A percentile compares a stretch with the other conserved stretches of the same genome.
These are phyloP conservation scores for Leuctra nigra DNA, from an alignment of 2,888 invertebrate species.

Conservation along the genomic window DNA sequence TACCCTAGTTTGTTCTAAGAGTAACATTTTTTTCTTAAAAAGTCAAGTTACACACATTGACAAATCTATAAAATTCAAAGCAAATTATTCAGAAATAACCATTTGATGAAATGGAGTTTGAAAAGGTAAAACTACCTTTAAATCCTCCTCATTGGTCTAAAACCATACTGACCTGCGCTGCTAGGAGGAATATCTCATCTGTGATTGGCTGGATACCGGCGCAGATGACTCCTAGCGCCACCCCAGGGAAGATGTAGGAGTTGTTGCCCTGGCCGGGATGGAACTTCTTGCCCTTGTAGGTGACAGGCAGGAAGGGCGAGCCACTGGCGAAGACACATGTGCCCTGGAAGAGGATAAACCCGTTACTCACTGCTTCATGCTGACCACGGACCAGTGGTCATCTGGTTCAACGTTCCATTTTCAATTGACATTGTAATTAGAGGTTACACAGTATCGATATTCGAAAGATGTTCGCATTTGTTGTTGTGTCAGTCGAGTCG, in stretches of 20 bases:
- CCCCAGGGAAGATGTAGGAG: slow-evolving; percentile 95
- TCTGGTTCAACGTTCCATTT: too few species aligned
- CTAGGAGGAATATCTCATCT: slow-evolving; percentile 85
- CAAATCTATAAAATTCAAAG: background rate
- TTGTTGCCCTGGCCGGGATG: slow-evolving; percentile 97
- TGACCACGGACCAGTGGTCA: too few species aligned
- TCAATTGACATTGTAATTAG: too few species aligned
- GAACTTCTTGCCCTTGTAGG: slow-evolving; percentile 68
- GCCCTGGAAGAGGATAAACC: slow-evolving; percentile 55
- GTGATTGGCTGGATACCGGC: slow-evolving; percentile 84
- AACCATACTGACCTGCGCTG: slow-evolving; percentile 76
- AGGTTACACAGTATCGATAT: too few species aligned
- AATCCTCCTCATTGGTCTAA: too few species aligned
- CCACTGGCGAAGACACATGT: slow-evolving; percentile 92
- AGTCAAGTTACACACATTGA: slow-evolving; percentile 14
- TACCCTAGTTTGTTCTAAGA: too few species aligned
- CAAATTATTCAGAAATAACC: background rate
- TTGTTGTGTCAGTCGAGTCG: too few species aligned
- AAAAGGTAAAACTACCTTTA: too few species aligned
- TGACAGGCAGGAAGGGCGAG: slow-evolving; percentile 88
- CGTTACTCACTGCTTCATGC: too few species aligned
- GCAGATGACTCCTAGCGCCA: slow-evolving; percentile 84
- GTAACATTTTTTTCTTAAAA: slow-evolving; percentile 1
- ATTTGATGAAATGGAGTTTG: background rate
- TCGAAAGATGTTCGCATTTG: too few species aligned